A percentile compares a stretch with the other conserved stretches of the same genome.
These are phyloP conservation scores for Arbacia lixula DNA, from an alignment of 53 echinoderm and acorn worm species.

Conservation along the genomic window DNA sequence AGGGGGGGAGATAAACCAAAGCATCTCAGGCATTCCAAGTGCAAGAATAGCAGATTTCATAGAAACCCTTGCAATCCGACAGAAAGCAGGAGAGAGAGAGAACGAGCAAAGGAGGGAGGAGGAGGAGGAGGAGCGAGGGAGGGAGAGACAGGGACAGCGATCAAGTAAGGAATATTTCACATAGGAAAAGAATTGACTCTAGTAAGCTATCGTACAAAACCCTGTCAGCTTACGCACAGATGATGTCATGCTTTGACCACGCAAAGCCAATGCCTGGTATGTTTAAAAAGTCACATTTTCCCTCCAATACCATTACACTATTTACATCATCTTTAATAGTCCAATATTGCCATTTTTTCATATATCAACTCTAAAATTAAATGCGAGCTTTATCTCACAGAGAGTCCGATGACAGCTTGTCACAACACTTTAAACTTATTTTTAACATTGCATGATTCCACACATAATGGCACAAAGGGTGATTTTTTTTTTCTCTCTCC, in stretches of 20 bases:
- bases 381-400: neutral
- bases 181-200: slow-evolving; percentile 9
- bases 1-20: too few species aligned
- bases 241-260: too few species aligned
- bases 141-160: neutral
- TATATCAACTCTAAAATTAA: neutral
- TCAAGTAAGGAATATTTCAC: too few species aligned
- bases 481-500: slow-evolving; percentile 9
- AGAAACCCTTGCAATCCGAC: neutral
- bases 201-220: slow-evolving; percentile 18
- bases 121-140: neutral
- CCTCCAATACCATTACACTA: too few species aligned
- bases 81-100: neutral
- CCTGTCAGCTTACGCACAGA: slow-evolving; percentile 32
- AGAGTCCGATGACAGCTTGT: neutral
- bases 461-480: slow-evolving; percentile 46
- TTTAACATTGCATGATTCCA: slow-evolving; percentile 43
- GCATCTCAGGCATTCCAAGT: too few species aligned
- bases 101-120: neutral
- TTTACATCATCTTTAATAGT: too few species aligned
- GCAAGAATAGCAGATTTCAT: slow-evolving; percentile 11
- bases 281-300: too few species aligned
- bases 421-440: neutral
- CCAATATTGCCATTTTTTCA: slow-evolving; percentile 32
- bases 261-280: too few species aligned